Evolutionary conservation across 1,140 invertebrate species (phyloP), one percentile per base, ranked within the genome.

Genomic region (Chlorops oryzae): DNA sequence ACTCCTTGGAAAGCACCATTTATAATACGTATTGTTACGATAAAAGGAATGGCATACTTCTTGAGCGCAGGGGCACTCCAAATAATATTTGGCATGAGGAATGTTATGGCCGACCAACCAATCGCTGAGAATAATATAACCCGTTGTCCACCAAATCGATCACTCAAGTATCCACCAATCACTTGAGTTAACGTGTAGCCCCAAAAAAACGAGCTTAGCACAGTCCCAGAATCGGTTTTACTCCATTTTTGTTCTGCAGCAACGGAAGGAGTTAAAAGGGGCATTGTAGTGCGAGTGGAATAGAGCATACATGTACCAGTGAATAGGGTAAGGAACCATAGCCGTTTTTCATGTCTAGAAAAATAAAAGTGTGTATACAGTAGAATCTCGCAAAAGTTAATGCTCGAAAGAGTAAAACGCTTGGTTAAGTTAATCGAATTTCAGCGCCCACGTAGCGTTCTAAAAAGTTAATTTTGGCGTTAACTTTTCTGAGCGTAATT

Each of bases 181-280:
- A 60, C 55, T 69, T 87, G 85, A 0, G 85, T 87, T 39, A 86
- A 62, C 1, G 81, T 84, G 56, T 88, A 88, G 42, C 85, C 85
- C 83, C 85, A 88, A 60, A 88, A 88, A 61, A 88, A 88, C 23
- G 81, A 82, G 5, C 84, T 86, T 9, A 88, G 60, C 38, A 87
- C 80, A 2, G 81, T 81, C 3, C 85, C 85, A 15, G 82, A 81
- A 56, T 86, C 78, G 23, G 82, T 80, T 73, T 86, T 87, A 57
- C 79, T 83, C 84, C 84, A 87, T 34, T 77, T 75, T 62, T 81
- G 77, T 52, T 85, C 82, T 54, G 81, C 74, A 24, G 82, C 78
- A 52, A 86, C 78, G 6, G 80, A 72, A 12, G 83, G 80, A 38
- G 83, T 77, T 52, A 82, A 74, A 43, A 87, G 65, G 13, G 85